Conservation (phyloP, 2,113 vertebrate species). For the Petrocephalus microphthalmus region DNA sequence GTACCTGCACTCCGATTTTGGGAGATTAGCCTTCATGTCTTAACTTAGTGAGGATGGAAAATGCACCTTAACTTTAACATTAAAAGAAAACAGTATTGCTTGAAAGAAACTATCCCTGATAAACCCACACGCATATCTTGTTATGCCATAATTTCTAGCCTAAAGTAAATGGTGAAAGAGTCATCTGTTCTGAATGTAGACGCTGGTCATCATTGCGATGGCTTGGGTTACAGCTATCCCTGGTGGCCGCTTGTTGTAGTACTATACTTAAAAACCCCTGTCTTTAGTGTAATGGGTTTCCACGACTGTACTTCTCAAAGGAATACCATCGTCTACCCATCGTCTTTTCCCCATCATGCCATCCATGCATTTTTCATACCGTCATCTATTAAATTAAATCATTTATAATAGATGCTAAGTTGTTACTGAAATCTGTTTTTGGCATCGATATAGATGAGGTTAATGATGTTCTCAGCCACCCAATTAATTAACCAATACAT, state of each 20-base stretch:
- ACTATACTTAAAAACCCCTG: background rate
- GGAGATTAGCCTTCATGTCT: background rate
- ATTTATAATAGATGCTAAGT: background rate
- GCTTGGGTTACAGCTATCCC: background rate
- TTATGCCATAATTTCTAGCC: background rate
- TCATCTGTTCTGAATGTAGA: background rate
- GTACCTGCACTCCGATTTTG: background rate
- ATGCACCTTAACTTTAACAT: background rate
- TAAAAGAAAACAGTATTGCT: background rate
- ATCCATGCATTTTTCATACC: background rate
- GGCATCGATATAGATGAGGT: background rate
- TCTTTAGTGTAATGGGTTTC: background rate
- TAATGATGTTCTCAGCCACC: background rate
- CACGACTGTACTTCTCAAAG: background rate
- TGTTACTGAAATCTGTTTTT: background rate
- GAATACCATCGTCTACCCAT: background rate
- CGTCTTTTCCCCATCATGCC: background rate
- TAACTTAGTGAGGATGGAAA: background rate
- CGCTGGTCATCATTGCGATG: background rate
- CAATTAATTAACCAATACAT: background rate
- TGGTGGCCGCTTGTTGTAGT: background rate
- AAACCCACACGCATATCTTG: background rate
- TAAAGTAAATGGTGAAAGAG: background rate
- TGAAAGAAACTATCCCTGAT: background rate
- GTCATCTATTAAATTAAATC: background rate